Base-by-base conservation (phyloP, 2,797 vertebrate species). In the Leptodactylus fallax region DNA sequence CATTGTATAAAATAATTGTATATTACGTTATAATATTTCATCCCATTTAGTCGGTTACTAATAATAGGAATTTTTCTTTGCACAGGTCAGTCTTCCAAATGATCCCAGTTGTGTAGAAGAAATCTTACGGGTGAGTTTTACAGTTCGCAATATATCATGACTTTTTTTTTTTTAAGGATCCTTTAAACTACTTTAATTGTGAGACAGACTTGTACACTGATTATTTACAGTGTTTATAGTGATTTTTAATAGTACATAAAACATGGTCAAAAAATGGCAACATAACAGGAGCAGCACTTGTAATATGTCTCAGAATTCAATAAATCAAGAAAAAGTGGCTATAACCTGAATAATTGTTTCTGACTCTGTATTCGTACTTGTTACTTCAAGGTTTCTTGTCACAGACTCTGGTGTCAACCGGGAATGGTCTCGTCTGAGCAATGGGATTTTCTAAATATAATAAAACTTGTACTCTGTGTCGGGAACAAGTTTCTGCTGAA, bases 91-190 rank as follows among this genome's bases (percentile, higher is more conserved):
- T 91, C 96, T 98, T 93, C 95, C 97, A 91, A 98, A 95, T 91
- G 97, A 99, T 91, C 96, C 98, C 94, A 98, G 95, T 94, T 98
- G 97, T 92, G 98, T 99, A 90, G 98, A 99, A 92, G 98, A 99
- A 95, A 99, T 99, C 94, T 93, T 99, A 89, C 95, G 97, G 96
- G 98, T 99, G 94, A 95, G 97, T 96, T 91, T 90, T 81, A 89
- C 47, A 51, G 21, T 89, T 83, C 76, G 10, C 51, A 25, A 60
- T 78, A 27, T 56, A 47, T 67, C 11, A 60, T 77, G 16, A 53
- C 27, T 60, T 53, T 60, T 45, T 53, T 19, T 71, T 65, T 72
- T 55, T 61, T 19, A 61, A 58, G 36, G 27, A n/a, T 49, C 5
- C 47, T 6, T 63, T 17, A 76, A 74, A 60, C 4, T 61, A 67